Base-by-base conservation (phyloP, 2,888 invertebrate species). In the Sipha maydis region DNA sequence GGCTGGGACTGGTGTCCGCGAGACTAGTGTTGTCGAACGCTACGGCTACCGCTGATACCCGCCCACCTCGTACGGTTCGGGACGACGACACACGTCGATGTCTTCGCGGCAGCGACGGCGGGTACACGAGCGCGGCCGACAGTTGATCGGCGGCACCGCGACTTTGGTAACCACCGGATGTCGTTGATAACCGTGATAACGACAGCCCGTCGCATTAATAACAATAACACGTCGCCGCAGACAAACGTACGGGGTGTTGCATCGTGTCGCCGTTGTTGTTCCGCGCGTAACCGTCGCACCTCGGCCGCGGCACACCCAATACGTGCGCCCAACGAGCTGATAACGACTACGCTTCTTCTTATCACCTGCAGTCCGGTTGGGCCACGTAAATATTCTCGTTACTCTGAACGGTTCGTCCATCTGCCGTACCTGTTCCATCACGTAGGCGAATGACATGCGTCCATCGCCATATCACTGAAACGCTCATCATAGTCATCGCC, bases 341-440 rank as follows among this genome's bases (percentile, higher is more conserved):
- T 34, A 17, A 73, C 34, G 21, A 19, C 3, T 73, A 28, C 69
- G n/a, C n/a, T n/a, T 73, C 38, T 25, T 75, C 31, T 11, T n/a
- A 17, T 28, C 83, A 41, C 41, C 41, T 41, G 48, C 48, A 14
- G 83, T 61, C 83, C 31, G 56, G 38, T 84, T 84, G 75, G 75
- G 28, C 83, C 83, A 84, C 83, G 83, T 84, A 84, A 38, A 61
- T 28, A 84, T 28, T 84, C 38, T 1, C 48, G 48, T 48, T n/a
- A 28, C 8, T 8, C 14, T 3, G 17, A 28, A 28, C 21, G 34
- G 7, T 8, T 9, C 17, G 38, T 17, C 17, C 1, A 17, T 14
- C 4, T 4, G 28, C 28, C 19, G 28, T 14, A 69, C 71, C 17
- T 0, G 9, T 71, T 48, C 41, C 48, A 11, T 71, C 31, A 28